phyloP scores from a whole-genome alignment of 2,113 vertebrate species.

The Dasyprocta punctata region DNA sequence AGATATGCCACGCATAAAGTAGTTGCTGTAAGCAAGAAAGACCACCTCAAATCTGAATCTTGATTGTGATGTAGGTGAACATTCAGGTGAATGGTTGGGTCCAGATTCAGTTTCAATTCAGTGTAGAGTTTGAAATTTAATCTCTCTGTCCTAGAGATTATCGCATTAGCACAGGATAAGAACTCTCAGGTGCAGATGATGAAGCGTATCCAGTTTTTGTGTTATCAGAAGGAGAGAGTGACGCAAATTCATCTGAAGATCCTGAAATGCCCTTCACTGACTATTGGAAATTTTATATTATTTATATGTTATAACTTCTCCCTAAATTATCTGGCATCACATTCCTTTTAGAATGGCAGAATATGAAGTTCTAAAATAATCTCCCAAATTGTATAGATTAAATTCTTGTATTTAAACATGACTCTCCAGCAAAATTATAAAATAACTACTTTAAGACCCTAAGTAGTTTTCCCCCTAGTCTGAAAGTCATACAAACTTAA shows the following conservation, averaged over 20 bases:
- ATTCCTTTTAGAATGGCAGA: not conserved
- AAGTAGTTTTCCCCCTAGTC: not conserved
- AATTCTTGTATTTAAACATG: slow-evolving; percentile 34
- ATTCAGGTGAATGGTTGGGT: not conserved
- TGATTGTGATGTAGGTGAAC: not conserved
- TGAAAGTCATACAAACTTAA: not conserved
- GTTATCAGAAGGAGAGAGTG: slow-evolving; percentile 88
- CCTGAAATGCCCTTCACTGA: slow-evolving; percentile 95
- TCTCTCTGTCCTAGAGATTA: slow-evolving; percentile 84
- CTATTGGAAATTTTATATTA: slow-evolving; percentile 84
- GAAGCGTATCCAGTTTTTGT: slow-evolving; percentile 95
- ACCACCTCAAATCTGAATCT: not conserved
- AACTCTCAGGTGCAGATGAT: slow-evolving; percentile 93
- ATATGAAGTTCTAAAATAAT: not conserved
- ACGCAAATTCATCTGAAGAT: slow-evolving; percentile 93
- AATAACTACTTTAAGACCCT: not conserved
- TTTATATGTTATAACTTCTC: not conserved
- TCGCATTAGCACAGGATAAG: slow-evolving; percentile 90
- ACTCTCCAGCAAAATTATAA: not conserved
- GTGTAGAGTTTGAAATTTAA: not conserved
- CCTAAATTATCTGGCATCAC: not conserved
- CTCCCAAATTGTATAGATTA: not conserved
- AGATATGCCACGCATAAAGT: no score
- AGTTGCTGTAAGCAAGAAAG: no score
- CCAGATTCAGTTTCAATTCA: not conserved